A percentile compares a stretch with the other conserved stretches of the same genome.
Evolutionary conservation across 1,140 invertebrate genomes (phyloP).

Genomic region (Thereuonema tuberculata): DNA sequence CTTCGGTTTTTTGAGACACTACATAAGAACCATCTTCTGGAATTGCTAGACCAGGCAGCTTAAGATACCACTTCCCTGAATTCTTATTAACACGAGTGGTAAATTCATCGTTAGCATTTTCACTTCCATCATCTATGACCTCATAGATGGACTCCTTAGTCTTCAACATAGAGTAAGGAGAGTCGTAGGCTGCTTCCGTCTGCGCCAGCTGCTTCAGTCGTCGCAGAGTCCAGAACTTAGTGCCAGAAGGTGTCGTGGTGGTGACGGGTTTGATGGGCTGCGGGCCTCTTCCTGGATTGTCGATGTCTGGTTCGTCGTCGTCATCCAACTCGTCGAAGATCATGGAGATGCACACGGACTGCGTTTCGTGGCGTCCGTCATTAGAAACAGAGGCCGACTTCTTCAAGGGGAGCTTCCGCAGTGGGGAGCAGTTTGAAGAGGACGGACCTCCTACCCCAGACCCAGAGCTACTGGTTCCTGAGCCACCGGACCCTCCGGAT

Average conservation of each 20-base stretch:
- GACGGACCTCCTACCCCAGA: neutral
- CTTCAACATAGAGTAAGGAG: neutral
- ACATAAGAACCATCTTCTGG: conserved; percentile 12
- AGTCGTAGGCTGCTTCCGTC: neutral
- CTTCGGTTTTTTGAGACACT: neutral
- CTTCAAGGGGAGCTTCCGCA: neutral
- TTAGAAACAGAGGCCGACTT: neutral
- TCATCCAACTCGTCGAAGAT: conserved; percentile 13
- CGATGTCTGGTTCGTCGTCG: neutral
- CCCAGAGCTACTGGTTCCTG: neutral
- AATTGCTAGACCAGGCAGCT: neutral
- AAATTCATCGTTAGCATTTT: conserved; percentile 13
- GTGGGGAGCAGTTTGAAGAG: too few relatives aligned
- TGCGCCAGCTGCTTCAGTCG: conserved; percentile 5
- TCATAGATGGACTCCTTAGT: conserved; percentile 1
- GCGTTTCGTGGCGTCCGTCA: neutral
- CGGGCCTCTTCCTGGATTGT: neutral
- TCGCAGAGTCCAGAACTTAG: conserved; percentile 8
- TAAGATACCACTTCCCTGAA: neutral
- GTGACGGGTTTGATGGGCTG: too few relatives aligned
- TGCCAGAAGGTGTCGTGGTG: neutral
- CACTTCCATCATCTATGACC: conserved; percentile 10
- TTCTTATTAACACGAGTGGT: neutral
- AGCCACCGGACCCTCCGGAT: neutral
- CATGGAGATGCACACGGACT: conserved; percentile 12